These are phyloP conservation scores for Amphiprion ocellaris DNA, from an alignment of 2,113 vertebrate species.

Conservation along the genomic window DNA sequence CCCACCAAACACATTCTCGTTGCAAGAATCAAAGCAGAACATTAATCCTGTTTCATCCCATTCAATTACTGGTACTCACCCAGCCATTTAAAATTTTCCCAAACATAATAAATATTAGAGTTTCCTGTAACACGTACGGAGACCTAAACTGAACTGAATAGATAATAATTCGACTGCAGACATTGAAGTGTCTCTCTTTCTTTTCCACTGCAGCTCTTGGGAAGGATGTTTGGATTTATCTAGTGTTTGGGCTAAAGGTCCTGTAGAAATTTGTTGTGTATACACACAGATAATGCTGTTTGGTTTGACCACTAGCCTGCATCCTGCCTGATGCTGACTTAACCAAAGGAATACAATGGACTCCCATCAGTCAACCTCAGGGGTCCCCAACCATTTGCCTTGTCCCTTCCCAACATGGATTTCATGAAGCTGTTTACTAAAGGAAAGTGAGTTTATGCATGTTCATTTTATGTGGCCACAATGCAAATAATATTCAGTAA, in stretches of 20 bases:
- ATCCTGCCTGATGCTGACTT: constrained; percentile 72
- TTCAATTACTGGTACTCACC: not conserved
- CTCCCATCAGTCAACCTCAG: constrained; percentile 42
- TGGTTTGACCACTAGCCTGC: constrained; percentile 73
- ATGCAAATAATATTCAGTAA: not conserved
- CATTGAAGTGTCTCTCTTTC: not conserved
- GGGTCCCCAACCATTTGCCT: constrained; percentile 26
- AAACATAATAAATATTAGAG: not conserved
- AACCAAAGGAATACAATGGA: constrained; percentile 67
- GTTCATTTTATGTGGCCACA: not conserved
- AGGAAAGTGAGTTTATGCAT: not conserved
- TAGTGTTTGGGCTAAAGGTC: constrained; percentile 72
- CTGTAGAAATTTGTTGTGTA: constrained; percentile 69
- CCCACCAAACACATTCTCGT: not conserved
- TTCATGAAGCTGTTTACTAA: constrained; percentile 1
- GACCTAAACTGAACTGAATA: not conserved
- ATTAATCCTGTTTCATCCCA: too few species aligned
- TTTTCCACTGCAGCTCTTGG: constrained; percentile 23
- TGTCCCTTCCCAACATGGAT: not conserved
- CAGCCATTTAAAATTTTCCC: not conserved
- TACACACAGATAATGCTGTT: constrained; percentile 79
- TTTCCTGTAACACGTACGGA: not conserved
- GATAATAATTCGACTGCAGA: constrained; percentile 22
- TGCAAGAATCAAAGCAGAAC: not conserved
- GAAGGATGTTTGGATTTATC: constrained; percentile 75